Evolutionary conservation across 2,888 invertebrate species (phyloP), one percentile per base, ranked within the genome.

Genomic region (Ophioninae sp.): DNA sequence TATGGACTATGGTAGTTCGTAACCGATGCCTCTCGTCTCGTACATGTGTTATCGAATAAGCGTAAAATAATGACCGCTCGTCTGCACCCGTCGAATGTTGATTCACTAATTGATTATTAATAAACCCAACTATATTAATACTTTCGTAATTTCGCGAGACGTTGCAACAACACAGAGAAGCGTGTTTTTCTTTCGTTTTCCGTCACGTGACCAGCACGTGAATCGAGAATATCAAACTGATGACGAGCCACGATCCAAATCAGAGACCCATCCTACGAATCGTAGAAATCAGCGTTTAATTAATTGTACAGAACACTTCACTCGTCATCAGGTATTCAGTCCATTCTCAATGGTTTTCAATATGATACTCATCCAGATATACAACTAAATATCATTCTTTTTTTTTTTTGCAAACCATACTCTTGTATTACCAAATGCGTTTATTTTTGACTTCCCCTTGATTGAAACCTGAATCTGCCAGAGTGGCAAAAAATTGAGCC

Each of bases 191-290:
- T 44, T 65, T 58, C 76, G n/a, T 23, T 7, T 71, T 64, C 78
- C 78, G 56, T 71, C 75, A 69, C 77, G 81, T 78, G 41, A 51
- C 73, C 65, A 51, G 85, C 80, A 86, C 83, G 82, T 77, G 72
- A 82, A 39, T 58, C 20, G 23, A 58, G 56, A 9, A 73, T 80
- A 44, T 73, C 7, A 23, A 79, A 59, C 81, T 13, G 64, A 22
- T 44, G 76, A 13, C 82, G 68, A 44, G 73, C 68, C 67, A 20
- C 39, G 58, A 71, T 65, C 61, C 17, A 82, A 88, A 83, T 88
- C 88, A 87, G 63, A 88, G 86, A 85, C 86, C 82, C 87, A 87
- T 85, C 84, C 88, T 85, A 87, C 83, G 87, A 87, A 79, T 67
- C 83, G 78, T 61, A 84, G n/a, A 79, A 86, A 84, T 88, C 76